Evolutionary conservation across 2,888 invertebrate genomes (phyloP).

Genomic region (Drosophila quinaria): DNA sequence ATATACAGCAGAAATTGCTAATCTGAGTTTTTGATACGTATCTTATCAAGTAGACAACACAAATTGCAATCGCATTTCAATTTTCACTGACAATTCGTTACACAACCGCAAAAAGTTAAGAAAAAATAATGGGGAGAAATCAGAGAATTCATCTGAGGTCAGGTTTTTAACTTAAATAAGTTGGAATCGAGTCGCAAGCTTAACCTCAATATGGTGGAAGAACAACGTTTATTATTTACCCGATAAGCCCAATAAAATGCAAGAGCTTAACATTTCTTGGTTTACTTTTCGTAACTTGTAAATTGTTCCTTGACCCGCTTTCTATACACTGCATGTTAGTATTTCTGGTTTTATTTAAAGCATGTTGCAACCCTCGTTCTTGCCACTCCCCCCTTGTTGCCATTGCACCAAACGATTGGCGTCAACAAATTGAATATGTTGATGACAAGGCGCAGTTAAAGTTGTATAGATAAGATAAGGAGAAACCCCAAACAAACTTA

Average conservation of each 20-base stretch:
- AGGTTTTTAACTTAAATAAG: conserved; percentile 10
- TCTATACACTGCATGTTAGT: neutral
- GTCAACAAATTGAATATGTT: conserved; percentile 48
- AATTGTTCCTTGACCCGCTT: conserved; percentile 18
- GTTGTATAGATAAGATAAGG: conserved; percentile 66
- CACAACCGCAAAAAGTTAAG: neutral
- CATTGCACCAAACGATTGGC: conserved; percentile 53
- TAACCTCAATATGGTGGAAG: conserved; percentile 1
- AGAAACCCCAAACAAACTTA: conserved; percentile 66
- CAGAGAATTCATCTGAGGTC: conserved; percentile 29
- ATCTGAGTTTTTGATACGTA: conserved; percentile 20
- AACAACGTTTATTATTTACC: neutral
- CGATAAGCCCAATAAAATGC: conserved; percentile 12
- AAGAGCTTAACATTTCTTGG: conserved; percentile 5
- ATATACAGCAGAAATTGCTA: conserved; percentile 4
- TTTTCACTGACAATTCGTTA: conserved; percentile 2
- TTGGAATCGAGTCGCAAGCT: neutral
- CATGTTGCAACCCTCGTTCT: conserved; percentile 41
- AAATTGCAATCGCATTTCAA: conserved; percentile 16
- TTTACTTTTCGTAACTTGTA: conserved; percentile 2
- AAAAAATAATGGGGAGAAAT: conserved; percentile 6
- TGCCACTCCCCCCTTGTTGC: neutral
- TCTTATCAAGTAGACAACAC: conserved; percentile 32
- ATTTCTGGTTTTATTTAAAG: neutral
- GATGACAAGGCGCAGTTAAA: conserved; percentile 27